These are phyloP conservation scores for Glareola pratincola DNA, from an alignment of 2,113 vertebrate species.

Conservation along the genomic window DNA sequence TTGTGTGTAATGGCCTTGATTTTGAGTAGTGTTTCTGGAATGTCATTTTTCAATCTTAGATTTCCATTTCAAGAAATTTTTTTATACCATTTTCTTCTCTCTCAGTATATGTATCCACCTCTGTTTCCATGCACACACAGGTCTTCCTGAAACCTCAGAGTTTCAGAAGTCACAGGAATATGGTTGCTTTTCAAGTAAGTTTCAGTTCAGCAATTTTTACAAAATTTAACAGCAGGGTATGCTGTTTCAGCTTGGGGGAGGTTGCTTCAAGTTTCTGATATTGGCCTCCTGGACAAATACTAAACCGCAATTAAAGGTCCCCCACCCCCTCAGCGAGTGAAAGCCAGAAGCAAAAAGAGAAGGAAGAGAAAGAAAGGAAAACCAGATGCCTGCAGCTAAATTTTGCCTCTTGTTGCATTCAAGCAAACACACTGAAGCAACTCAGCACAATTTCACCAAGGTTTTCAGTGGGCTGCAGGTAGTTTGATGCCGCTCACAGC, in stretches of 20 bases:
- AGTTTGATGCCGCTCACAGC: neutral
- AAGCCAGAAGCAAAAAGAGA: neutral
- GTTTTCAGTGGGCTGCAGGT: neutral
- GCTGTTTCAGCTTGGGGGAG: neutral
- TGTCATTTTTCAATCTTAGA: neutral
- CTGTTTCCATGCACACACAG: accelerated
- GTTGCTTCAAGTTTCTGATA: neutral
- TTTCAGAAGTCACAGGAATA: neutral
- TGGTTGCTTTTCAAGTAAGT: neutral
- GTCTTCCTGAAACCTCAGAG: neutral
- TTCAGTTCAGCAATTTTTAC: neutral
- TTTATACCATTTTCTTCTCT: neutral
- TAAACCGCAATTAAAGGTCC: neutral
- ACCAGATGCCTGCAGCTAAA: neutral
- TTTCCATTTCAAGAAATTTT: neutral
- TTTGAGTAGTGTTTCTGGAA: neutral
- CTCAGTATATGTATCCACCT: neutral
- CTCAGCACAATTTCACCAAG: neutral
- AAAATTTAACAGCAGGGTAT: neutral
- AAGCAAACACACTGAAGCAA: neutral
- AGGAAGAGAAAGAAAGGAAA: neutral
- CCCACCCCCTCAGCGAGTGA: neutral
- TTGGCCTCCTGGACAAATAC: neutral
- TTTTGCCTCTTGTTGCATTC: neutral
- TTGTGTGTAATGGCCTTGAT: neutral